Base-by-base conservation (phyloP, 2,797 vertebrate species). In the Paguma larvata region DNA sequence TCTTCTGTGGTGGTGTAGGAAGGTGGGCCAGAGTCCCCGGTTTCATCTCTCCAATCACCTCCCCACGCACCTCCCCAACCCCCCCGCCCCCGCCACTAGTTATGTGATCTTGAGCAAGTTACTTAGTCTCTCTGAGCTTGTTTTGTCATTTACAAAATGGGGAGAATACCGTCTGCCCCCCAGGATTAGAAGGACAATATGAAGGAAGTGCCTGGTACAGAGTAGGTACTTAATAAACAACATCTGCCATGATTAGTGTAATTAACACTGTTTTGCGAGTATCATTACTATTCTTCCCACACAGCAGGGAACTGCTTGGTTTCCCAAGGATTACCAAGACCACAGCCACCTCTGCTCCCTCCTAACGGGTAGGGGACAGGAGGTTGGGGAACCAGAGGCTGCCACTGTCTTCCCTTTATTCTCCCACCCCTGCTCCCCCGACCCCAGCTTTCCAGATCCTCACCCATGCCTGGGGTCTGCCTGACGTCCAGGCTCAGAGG, bases 71-170 rank as follows among this genome's bases (percentile, higher is more conserved):
- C 25, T 9, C 21, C 25, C n/a, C 16, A 27, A 53, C 46, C 8
- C 46, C 46, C 46, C 46, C 2, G n/a, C 13, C 41, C 23, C n/a
- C 2, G 2, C 38, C 59, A 27, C 63, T 16, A 51, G 51, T 82
- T 67, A 5, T 15, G 1, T 48, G 79, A 80, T 72, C 79, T 94
- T 59, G 75, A 53, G 78, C 18, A 82, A 79, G 79, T 83, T 72
- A 80, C 59, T 85, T 78, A 19, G 85, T 80, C 44, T 80, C 53
- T 68, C 34, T 84, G 90, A 91, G 27, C 59, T 92, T 59, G 10
- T 83, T 92, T 92, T 63, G 32, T 79, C 90, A 85, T 84, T 88
- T 83, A 75, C 32, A 88, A 90, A 89, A 72, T 44, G 41, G 6
- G 4, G 77, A 68, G 87, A n/a, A 90, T 27, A 62, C 48, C 68